Percentiles rank a stretch among this genome's conserved stretches.
phyloP scores from a whole-genome alignment of 2,797 vertebrate species.

The Thaleichthys pacificus region DNA sequence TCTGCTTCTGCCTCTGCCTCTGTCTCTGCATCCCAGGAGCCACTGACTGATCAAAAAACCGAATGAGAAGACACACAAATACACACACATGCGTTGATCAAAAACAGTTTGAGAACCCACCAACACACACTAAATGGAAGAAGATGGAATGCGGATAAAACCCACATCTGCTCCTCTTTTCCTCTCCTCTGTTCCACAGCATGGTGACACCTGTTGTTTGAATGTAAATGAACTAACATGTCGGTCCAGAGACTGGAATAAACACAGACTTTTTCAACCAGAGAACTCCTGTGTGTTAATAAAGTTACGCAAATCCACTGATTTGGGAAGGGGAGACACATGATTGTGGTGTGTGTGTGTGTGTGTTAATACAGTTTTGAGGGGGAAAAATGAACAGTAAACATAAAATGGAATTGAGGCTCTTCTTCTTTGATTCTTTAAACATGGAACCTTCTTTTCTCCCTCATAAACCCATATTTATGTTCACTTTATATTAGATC shows the following conservation, averaged over 20 bases:
- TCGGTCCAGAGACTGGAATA: slow-evolving; percentile 6
- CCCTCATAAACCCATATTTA: too few species aligned
- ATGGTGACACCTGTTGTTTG: slow-evolving; percentile 9
- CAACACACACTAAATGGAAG: not conserved
- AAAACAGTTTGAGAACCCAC: slow-evolving; percentile 21
- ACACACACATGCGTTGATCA: slow-evolving; percentile 18
- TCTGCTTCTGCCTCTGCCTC: slow-evolving; percentile 43
- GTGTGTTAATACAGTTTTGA: too few species aligned
- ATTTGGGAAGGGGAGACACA: not conserved
- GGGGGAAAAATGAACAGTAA: too few species aligned
- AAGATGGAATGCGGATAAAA: not conserved
- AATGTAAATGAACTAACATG: slow-evolving; percentile 10
- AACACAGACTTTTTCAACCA: not conserved
- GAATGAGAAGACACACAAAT: slow-evolving; percentile 51
- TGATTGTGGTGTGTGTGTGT: too few species aligned
- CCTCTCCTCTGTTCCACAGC: not conserved
- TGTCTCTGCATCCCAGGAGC: slow-evolving; percentile 54
- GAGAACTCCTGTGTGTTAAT: not conserved
- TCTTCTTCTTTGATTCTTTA: too few species aligned
- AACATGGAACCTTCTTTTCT: too few species aligned
- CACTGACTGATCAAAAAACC: slow-evolving; percentile 62
- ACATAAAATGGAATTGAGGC: too few species aligned
- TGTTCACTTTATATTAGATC: too few species aligned
- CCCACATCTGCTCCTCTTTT: not conserved
- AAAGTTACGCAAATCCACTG: not conserved